Conservation (phyloP, 1,140 invertebrate genomes). For the Dreissena rostriformis region DNA sequence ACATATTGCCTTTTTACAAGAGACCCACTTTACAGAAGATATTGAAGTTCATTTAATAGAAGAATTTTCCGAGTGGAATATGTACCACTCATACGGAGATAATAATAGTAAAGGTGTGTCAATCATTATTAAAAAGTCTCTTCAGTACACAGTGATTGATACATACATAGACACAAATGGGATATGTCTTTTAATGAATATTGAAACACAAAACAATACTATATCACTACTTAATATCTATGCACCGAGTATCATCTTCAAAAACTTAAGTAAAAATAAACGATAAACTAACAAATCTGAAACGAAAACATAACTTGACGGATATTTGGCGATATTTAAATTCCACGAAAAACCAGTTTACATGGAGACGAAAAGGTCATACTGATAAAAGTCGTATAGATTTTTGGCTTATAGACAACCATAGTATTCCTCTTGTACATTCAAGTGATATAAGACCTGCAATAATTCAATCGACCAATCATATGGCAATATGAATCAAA, state of each 20-base stretch:
- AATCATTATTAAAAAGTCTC: conserved; percentile 43
- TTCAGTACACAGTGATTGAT: conserved; percentile 23
- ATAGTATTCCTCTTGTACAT: too few species aligned
- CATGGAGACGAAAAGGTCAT: conserved; percentile 28
- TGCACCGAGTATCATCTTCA: conserved; percentile 42
- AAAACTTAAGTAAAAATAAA: conserved; percentile 26
- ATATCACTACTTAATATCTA: conserved; percentile 25
- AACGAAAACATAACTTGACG: not conserved
- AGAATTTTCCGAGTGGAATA: not conserved
- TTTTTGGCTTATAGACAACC: conserved; percentile 13
- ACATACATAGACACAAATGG: conserved; percentile 16
- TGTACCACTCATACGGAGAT: conserved; percentile 4
- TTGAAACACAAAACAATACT: conserved; percentile 1
- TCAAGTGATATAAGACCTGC: too few species aligned
- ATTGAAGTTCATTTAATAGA: not conserved
- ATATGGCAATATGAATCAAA: too few species aligned
- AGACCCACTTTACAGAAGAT: conserved; percentile 25
- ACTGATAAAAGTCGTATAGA: conserved; percentile 27
- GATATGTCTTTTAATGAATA: conserved; percentile 27
- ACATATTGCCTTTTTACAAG: conserved; percentile 10
- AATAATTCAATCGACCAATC: too few species aligned
- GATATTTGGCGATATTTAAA: conserved; percentile 32
- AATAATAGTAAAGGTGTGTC: conserved; percentile 34
- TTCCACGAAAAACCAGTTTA: conserved; percentile 6
- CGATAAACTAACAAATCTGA: not conserved